Conservation (phyloP, 2,888 invertebrate genomes). For the Exephanes ischioxanthus region DNA sequence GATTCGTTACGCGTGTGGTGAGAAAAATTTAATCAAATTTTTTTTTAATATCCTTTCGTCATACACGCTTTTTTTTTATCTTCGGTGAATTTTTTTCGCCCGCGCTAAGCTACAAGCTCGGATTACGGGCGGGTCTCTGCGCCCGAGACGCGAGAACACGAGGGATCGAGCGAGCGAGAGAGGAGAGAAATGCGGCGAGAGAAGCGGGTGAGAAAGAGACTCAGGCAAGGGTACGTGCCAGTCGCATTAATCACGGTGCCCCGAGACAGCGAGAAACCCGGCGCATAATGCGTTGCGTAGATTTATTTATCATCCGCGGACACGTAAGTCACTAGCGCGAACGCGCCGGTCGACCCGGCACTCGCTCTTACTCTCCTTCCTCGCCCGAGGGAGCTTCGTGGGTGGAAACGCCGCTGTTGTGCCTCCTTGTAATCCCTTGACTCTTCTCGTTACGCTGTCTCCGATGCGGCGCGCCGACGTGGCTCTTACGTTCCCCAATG, state of each 20-base stretch:
- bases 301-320: constrained; percentile 82
- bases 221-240: constrained; percentile 60
- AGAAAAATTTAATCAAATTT: constrained; percentile 54
- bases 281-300: constrained; percentile 80
- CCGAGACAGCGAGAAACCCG: constrained; percentile 77
- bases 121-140: background rate
- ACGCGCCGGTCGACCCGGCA: constrained; percentile 72
- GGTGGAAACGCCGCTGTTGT: constrained; percentile 18
- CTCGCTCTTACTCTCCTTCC: constrained; percentile 42
- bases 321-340: constrained; percentile 79
- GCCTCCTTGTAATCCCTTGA: constrained; percentile 26
- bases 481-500: background rate
- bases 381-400: constrained; percentile 25
- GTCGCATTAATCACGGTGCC: constrained; percentile 78
- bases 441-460: constrained; percentile 45
- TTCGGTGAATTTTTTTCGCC: constrained; percentile 13
- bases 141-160: constrained; percentile 28
- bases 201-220: constrained; percentile 25
- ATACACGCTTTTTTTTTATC: constrained; percentile 20
- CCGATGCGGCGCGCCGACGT: background rate
- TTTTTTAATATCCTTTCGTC: constrained; percentile 41
- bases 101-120: background rate
- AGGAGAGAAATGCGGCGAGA: constrained; percentile 26
- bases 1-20: constrained; percentile 48
- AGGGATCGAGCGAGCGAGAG: constrained; percentile 48